Conservation (phyloP, 2,888 invertebrate genomes). For the Parnassius glacialis region DNA sequence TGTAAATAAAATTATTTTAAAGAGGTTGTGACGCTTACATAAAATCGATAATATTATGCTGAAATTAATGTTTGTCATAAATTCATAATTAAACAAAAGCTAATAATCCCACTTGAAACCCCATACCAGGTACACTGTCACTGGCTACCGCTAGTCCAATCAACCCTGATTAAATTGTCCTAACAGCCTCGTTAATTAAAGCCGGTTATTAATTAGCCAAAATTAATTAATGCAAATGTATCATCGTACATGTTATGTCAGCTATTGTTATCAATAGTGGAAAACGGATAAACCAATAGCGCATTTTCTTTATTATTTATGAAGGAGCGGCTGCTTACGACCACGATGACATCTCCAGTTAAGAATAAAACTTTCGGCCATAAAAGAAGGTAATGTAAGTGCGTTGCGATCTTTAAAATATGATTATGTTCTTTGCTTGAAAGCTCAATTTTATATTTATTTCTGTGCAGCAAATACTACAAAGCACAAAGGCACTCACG, state of each 20-base stretch:
- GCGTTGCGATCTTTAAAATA: no score
- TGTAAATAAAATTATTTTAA: no score
- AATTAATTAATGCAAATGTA: slow-evolving; percentile 68
- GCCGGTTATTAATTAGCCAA: slow-evolving; percentile 67
- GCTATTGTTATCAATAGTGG: slow-evolving; percentile 19
- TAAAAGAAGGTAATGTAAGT: no score
- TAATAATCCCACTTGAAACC: slow-evolving; percentile 23
- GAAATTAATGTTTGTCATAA: slow-evolving; percentile 18
- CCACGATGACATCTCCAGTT: no score
- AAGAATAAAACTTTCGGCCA: no score
- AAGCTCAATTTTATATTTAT: no score
- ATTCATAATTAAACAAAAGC: slow-evolving; percentile 23
- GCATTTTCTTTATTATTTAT: background rate
- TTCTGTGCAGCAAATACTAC: no score
- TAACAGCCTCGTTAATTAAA: slow-evolving; percentile 65
- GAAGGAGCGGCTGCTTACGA: no score
- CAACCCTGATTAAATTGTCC: slow-evolving; percentile 66
- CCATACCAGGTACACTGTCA: slow-evolving; percentile 13
- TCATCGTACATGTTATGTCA: slow-evolving; percentile 27
- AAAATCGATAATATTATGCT: background rate
- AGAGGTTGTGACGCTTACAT: no score
- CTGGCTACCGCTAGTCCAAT: slow-evolving; percentile 46
- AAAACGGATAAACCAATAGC: slow-evolving; percentile 13
- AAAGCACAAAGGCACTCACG: no score
- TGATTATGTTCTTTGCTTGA: no score